Percentiles rank a stretch among this genome's conserved stretches.
Conservation (phyloP, 2,888 invertebrate species). For the Pteria penguin region DNA sequence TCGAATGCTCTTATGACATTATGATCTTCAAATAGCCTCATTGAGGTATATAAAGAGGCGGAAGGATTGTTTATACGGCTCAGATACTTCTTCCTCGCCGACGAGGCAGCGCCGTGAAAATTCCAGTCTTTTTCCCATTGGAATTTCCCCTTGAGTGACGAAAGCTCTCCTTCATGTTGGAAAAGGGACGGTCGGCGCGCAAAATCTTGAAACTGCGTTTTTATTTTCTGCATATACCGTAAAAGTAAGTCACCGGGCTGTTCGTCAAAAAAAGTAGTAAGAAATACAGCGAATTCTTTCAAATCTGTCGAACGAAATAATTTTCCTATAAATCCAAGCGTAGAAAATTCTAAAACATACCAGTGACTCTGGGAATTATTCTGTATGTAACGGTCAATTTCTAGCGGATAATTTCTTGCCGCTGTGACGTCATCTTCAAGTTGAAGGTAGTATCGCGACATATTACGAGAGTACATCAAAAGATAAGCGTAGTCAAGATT, state of each 20-base stretch:
- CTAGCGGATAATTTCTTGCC: background rate
- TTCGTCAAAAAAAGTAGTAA: slow-evolving; percentile 66
- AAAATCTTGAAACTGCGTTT: slow-evolving; percentile 49
- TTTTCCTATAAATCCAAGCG: slow-evolving; percentile 66
- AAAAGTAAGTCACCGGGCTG: slow-evolving; percentile 61
- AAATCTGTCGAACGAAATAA: slow-evolving; percentile 59
- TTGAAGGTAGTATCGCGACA: slow-evolving; percentile 26
- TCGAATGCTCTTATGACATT: slow-evolving; percentile 75
- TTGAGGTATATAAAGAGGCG: slow-evolving; percentile 75
- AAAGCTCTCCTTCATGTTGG: slow-evolving; percentile 59
- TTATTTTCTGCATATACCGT: slow-evolving; percentile 40
- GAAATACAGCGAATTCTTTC: slow-evolving; percentile 63
- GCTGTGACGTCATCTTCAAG: slow-evolving; percentile 26
- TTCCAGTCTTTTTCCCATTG: slow-evolving; percentile 54
- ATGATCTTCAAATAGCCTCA: slow-evolving; percentile 55
- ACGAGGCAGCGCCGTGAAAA: slow-evolving; percentile 41
- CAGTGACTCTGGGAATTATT: slow-evolving; percentile 26
- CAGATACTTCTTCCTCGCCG: slow-evolving; percentile 34
- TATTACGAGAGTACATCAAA: slow-evolving; percentile 17
- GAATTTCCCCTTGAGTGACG: slow-evolving; percentile 53
- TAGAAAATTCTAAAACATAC: slow-evolving; percentile 62
- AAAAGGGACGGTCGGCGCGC: slow-evolving; percentile 51
- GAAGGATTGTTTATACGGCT: slow-evolving; percentile 76
- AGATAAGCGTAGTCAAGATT: slow-evolving; percentile 30
- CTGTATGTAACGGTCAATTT: slow-evolving; percentile 64